Percentiles rank a stretch among this genome's conserved stretches.
Conservation (phyloP, 2,888 invertebrate genomes). For the Lasius platythorax region DNA sequence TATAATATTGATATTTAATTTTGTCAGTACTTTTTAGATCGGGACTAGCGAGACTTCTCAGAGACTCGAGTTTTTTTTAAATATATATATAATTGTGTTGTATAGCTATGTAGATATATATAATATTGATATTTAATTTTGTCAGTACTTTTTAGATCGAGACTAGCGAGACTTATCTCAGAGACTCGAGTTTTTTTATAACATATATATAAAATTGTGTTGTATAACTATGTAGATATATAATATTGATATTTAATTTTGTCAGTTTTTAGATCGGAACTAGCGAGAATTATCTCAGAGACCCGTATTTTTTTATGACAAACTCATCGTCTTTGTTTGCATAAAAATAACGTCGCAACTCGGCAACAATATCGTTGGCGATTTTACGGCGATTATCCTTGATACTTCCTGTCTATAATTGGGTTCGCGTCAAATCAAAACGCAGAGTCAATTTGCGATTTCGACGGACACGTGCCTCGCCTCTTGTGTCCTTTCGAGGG, state of each 20-base stretch:
- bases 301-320: neutral
- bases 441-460: slow-evolving; percentile 40
- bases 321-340: neutral
- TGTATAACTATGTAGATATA: neutral
- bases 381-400: slow-evolving; percentile 18
- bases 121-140: too few relatives aligned
- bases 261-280: neutral
- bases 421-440: neutral
- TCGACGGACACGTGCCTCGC: slow-evolving; percentile 38
- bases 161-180: too few relatives aligned
- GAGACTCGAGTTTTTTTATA: neutral
- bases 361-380: neutral
- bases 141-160: too few relatives aligned
- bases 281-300: neutral
- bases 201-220: neutral
- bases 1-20: too few relatives aligned
- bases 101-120: too few relatives aligned
- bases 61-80: too few relatives aligned
- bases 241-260: neutral
- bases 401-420: slow-evolving; percentile 45
- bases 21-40: too few relatives aligned
- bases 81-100: too few relatives aligned
- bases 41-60: too few relatives aligned
- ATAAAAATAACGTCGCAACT: neutral
- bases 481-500: slow-evolving; percentile 22